A percentile compares a stretch with the other conserved stretches of the same genome.
These are phyloP conservation scores for Stenodera caucasica DNA, from an alignment of 2,888 invertebrate genomes.

Conservation along the genomic window DNA sequence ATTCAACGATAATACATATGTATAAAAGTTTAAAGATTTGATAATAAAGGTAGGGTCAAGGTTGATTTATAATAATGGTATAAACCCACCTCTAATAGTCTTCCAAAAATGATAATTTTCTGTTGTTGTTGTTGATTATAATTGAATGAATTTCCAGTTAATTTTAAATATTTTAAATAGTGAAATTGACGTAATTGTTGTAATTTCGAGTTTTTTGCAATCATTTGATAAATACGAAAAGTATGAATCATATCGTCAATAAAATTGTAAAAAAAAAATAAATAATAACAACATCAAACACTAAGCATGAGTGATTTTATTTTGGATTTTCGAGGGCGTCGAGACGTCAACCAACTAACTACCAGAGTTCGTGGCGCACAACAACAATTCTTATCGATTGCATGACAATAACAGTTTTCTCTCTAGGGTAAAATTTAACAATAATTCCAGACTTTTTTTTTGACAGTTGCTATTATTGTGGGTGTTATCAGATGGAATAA, in stretches of 20 bases:
- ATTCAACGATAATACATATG: too few species aligned
- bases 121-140: neutral
- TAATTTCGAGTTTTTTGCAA: neutral
- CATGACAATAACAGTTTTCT: constrained; percentile 5
- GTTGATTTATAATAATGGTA: neutral
- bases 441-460: too few species aligned
- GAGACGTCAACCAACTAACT: neutral
- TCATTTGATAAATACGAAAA: constrained; percentile 1
- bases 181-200: neutral
- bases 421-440: constrained; percentile 13
- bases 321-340: neutral
- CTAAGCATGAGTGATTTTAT: neutral
- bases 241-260: neutral
- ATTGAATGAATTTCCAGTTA: neutral
- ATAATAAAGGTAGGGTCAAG: neutral
- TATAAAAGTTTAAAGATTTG: neutral
- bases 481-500: neutral
- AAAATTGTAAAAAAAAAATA: too few species aligned
- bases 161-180: neutral
- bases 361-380: constrained; percentile 20
- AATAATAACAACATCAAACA: too few species aligned
- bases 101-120: neutral
- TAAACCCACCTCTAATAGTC: neutral
- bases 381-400: constrained; percentile 25
- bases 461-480: too few species aligned